Evolutionary conservation across 2,797 vertebrate species (phyloP), one percentile per base, ranked within the genome.

Genomic region (Sebastes steindachneri): DNA sequence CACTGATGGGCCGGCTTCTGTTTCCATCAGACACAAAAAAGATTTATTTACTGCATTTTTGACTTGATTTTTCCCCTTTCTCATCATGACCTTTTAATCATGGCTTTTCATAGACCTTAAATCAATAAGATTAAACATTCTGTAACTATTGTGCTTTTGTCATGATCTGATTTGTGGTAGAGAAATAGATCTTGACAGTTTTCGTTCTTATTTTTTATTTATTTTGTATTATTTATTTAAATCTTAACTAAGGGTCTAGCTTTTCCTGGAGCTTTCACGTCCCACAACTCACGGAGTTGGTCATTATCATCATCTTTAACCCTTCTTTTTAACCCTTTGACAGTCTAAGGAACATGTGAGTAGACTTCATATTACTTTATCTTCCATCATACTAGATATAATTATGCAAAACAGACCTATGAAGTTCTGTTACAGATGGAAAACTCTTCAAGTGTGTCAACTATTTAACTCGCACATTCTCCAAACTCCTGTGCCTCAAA

Each of bases 361-460:
- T 19, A 53, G 31, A 55, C 60, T 57, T 51, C 8, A 28, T 7
- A 7, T 51, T 55, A 29, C 37, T 11, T 77, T 66, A 41, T 17
- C 14, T 67, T 63, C n/a, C 8, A 2, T 69, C 59, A 57, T 19
- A 57, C 8, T 57, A 4, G 19, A 67, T 45, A 9, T 15, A 57
- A 62, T 53, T 28, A 64, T n/a, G 2, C 6, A 37, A 62, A 63
- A 25, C 2, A 59, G 68, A 55, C 3, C 45, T 31, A 7, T 67
- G 45, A 7, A 15, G 9, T 60, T 35, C 17, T 60, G 9, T 26
- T 53, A 29, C 10, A 35, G 14, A 31, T 63, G 19, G 35, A 68
- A 75, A 70, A 14, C 3, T 77, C 11, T n/a, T 5, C 1, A 65
- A 58, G 9, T 31, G n/a, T 51, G 26, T 64, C 19, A 75, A 75